phyloP scores from a whole-genome alignment of 2,113 vertebrate genomes.

The Ranitomeya imitator region DNA sequence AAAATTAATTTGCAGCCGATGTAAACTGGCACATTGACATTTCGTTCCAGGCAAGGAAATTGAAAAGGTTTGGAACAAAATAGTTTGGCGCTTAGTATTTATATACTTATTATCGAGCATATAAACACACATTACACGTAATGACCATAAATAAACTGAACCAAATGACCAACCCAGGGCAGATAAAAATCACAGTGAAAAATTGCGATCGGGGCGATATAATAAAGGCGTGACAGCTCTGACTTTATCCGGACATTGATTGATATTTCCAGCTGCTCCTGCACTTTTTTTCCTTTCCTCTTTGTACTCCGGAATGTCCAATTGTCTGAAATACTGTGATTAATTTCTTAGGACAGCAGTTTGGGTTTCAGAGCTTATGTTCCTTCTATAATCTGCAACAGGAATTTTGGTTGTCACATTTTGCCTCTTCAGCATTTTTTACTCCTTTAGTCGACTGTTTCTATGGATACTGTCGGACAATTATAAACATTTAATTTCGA shows the following conservation, averaged over 20 bases:
- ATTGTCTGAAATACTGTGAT: background rate
- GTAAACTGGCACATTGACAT: slow-evolving; percentile 42
- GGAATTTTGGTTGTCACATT: background rate
- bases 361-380: background rate
- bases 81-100: slow-evolving; percentile 15
- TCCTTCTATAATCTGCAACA: background rate
- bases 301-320: background rate
- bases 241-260: background rate
- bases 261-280: background rate
- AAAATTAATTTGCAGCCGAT: slow-evolving; percentile 49
- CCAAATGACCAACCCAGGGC: slow-evolving; percentile 30
- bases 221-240: background rate
- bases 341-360: background rate
- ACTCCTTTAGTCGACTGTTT: too few relatives aligned
- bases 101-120: slow-evolving; percentile 41
- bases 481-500: too few relatives aligned
- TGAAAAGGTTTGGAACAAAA: slow-evolving; percentile 41
- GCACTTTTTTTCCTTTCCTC: background rate
- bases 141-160: slow-evolving; percentile 45
- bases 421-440: background rate
- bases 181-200: background rate
- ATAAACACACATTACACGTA: slow-evolving; percentile 23
- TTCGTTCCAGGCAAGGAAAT: slow-evolving; percentile 49
- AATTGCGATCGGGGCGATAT: background rate
- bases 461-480: too few relatives aligned